Conservation (phyloP, 2,797 vertebrate genomes). For the Enteromius fasciolatus region DNA sequence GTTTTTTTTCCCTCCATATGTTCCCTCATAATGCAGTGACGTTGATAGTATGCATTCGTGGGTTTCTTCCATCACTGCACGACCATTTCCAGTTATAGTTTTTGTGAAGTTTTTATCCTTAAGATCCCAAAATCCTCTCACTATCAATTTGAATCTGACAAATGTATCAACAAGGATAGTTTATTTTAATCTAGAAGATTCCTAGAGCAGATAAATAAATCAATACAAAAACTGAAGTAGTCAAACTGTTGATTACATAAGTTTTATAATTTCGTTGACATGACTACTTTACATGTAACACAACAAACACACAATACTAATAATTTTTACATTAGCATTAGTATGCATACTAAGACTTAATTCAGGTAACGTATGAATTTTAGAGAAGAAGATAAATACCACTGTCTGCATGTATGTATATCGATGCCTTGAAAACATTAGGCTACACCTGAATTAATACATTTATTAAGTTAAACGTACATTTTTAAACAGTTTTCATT, state of each 20-base stretch:
- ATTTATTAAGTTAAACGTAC: too few species aligned
- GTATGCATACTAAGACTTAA: not conserved
- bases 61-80: not conserved
- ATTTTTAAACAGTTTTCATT: too few species aligned
- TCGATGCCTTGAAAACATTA: not conserved
- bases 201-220: not conserved
- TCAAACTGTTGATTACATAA: not conserved
- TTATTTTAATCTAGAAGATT: not conserved
- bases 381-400: not conserved
- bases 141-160: not conserved
- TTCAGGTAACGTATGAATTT: not conserved
- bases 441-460: not conserved
- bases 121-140: not conserved
- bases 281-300: not conserved
- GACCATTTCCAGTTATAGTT: not conserved
- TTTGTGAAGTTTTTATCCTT: not conserved
- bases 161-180: not conserved
- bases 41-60: not conserved
- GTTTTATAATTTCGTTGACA: not conserved
- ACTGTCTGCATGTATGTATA: not conserved
- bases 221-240: not conserved
- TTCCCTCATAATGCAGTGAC: constrained; percentile 58
- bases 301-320: not conserved
- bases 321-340: not conserved
- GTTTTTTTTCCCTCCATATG: constrained; percentile 63